Conservation (phyloP, 2,888 invertebrate species). For the Teleiodes luculella region DNA sequence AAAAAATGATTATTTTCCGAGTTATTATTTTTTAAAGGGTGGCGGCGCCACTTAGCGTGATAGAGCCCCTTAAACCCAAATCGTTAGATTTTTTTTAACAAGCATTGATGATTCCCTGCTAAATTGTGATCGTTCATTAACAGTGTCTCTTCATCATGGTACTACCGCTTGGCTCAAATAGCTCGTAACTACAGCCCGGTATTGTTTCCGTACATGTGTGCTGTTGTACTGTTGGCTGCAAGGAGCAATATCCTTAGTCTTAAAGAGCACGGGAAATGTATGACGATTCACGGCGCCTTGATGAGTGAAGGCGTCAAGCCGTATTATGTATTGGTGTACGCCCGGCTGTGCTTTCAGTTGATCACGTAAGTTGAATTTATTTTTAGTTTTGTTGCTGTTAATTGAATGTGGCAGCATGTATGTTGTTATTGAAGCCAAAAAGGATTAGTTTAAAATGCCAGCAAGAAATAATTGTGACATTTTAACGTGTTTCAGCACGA, state of each 20-base stretch:
- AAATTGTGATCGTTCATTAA: constrained; percentile 18
- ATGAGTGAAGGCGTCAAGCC: constrained; percentile 78
- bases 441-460: too few species aligned
- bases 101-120: too few species aligned
- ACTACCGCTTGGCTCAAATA: constrained; percentile 80
- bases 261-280: constrained; percentile 40
- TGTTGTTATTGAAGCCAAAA: too few species aligned
- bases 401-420: too few species aligned
- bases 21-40: too few species aligned
- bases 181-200: constrained; percentile 82
- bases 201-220: constrained; percentile 82
- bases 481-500: too few species aligned
- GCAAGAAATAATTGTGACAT: too few species aligned
- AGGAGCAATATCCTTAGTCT: constrained; percentile 50
- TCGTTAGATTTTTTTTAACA: too few species aligned
- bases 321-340: constrained; percentile 72
- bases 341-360: constrained; percentile 61
- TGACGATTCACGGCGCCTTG: constrained; percentile 77
- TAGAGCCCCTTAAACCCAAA: too few species aligned
- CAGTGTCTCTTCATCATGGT: constrained; percentile 79
- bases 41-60: too few species aligned
- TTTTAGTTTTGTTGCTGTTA: neutral
- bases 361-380: constrained; percentile 63
- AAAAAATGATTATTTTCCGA: too few species aligned
- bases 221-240: constrained; percentile 80